Percentiles rank a stretch among this genome's conserved stretches.
Conservation (phyloP, 2,888 invertebrate genomes). For the Drosophila sordidula region DNA sequence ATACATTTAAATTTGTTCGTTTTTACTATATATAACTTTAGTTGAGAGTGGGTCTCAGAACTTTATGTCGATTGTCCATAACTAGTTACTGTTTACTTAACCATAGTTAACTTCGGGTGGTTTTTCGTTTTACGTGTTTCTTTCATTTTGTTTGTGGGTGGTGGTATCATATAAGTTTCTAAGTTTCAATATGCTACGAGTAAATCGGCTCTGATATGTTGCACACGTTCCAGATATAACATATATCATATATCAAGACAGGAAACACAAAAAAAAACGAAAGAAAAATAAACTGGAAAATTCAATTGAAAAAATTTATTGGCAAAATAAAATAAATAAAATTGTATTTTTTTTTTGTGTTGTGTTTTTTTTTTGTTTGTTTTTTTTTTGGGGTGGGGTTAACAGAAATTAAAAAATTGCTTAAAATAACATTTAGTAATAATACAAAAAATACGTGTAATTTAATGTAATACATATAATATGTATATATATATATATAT, state of each 20-base stretch:
- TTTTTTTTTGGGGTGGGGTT: slow-evolving; percentile 42
- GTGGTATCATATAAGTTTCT: slow-evolving; percentile 72
- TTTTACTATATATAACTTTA: slow-evolving; percentile 18
- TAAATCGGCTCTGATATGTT: slow-evolving; percentile 55
- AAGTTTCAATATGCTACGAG: slow-evolving; percentile 54
- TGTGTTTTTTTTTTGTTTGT: slow-evolving; percentile 30
- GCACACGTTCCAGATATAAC: slow-evolving; percentile 26
- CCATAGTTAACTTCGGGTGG: slow-evolving; percentile 70
- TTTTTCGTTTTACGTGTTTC: slow-evolving; percentile 47
- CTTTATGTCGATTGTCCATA: slow-evolving; percentile 72
- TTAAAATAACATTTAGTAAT: slow-evolving; percentile 69
- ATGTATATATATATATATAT: slow-evolving; percentile 55
- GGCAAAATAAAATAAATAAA: slow-evolving; percentile 75
- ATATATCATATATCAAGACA: slow-evolving; percentile 1
- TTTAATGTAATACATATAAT: slow-evolving; percentile 57
- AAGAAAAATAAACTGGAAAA: slow-evolving; percentile 35
- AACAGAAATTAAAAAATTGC: slow-evolving; percentile 69
- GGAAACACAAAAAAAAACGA: slow-evolving; percentile 4
- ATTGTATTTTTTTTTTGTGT: slow-evolving; percentile 38
- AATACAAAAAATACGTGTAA: slow-evolving; percentile 78
- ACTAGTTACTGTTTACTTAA: slow-evolving; percentile 65
- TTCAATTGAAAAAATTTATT: slow-evolving; percentile 67
- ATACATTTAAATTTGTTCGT: slow-evolving; percentile 7
- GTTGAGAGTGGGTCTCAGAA: slow-evolving; percentile 45
- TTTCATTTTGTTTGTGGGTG: slow-evolving; percentile 43